Evolutionary conservation across 2,888 invertebrate species (phyloP), one percentile per base, ranked within the genome.

Genomic region (Leptinotarsa juncta): DNA sequence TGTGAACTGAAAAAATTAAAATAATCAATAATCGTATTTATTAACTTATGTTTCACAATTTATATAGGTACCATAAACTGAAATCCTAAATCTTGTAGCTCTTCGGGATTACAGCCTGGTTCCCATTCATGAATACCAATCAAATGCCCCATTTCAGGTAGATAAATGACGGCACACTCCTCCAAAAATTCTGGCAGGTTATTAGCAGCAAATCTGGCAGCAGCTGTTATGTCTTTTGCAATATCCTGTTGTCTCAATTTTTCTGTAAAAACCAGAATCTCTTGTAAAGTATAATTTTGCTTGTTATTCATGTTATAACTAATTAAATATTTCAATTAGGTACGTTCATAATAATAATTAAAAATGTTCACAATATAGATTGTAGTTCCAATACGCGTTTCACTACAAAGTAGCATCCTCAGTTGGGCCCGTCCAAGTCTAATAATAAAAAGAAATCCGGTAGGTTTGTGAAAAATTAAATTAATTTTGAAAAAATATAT

Each of bases 81-180:
- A 84, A 95, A 90, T 71, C 92, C 91, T 0, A 92, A 91, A 74
- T 94, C 87, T 70, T 91, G 86, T 79, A 91, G 90, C 72, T 93
- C 90, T 1, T 91, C 89, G 67, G 89, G 88, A 4, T 89, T 88
- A 71, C 92, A 89, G 83, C 90, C 83, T 0, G 89, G 88, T 1
- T 89, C 90, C 91, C 94, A 93, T 75, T 91, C 89, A 70, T 92
- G 93, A n/a, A 96, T 91, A 0, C 93, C 93, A 15, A 97, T 89
- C 77, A 96, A 88, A 87, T 95, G 96, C 0, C 96, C 95, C 77
- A 95, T 90, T 86, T 94, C 93, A 0, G 94, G 94, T 84, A 94
- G 89, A 85, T 93, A 94, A 70, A 93, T 86, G 87, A 94, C 91
- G 18, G 90, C 90, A 83, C 94, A 94, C 81, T 91, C 91, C 42